These are phyloP conservation scores for Paraplagusia blochii DNA, from an alignment of 2,113 vertebrate genomes.

Conservation along the genomic window DNA sequence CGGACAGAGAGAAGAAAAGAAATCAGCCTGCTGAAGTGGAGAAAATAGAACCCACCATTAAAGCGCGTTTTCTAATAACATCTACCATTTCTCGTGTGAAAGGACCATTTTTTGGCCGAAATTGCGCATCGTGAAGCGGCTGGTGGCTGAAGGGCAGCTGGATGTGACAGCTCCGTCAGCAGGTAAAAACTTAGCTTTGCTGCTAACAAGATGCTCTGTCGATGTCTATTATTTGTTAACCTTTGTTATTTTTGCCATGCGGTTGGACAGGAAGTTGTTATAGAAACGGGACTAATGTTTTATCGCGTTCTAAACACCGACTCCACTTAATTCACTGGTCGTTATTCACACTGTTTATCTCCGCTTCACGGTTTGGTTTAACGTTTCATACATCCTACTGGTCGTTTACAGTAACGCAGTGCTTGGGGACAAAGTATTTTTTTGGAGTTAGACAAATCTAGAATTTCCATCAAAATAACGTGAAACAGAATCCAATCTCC, in stretches of 20 bases:
- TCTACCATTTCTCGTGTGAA: not conserved
- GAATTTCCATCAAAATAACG: too few species aligned
- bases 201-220: slow-evolving; percentile 10
- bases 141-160: slow-evolving; percentile 55
- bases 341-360: too few species aligned
- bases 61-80: not conserved
- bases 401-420: too few species aligned
- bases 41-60: too few species aligned
- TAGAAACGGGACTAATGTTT: not conserved
- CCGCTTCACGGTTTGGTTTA: too few species aligned
- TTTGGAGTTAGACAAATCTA: too few species aligned
- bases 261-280: not conserved
- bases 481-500: too few species aligned
- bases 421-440: too few species aligned
- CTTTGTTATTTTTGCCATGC: not conserved
- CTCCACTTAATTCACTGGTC: not conserved
- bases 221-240: too few species aligned
- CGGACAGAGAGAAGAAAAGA: not conserved
- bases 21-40: slow-evolving; percentile 32
- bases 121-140: slow-evolving; percentile 14
- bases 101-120: not conserved
- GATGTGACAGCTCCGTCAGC: slow-evolving; percentile 69
- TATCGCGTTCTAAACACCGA: not conserved
- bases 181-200: slow-evolving; percentile 71
- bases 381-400: too few species aligned